Evolutionary conservation across 2,888 invertebrate genomes (phyloP).

Genomic region (Xestia sexstrigata): DNA sequence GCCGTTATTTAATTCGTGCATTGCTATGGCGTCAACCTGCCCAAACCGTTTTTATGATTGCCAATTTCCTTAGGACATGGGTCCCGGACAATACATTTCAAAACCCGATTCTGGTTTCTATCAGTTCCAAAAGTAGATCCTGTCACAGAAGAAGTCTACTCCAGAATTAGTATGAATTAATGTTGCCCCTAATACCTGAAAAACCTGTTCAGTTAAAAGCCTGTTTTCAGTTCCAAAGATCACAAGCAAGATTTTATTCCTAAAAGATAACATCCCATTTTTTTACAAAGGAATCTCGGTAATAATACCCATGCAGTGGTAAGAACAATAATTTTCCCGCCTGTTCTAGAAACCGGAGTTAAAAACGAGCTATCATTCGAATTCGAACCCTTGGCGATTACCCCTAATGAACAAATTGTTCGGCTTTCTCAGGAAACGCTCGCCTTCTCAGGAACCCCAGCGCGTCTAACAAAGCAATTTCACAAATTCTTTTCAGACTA

Average conservation of each 20-base stretch:
- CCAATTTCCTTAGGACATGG: too few species aligned
- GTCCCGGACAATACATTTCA: neutral
- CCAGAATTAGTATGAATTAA: neutral
- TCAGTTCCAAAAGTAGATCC: neutral
- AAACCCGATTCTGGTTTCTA: neutral
- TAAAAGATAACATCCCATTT: slow-evolving; percentile 3
- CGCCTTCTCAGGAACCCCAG: slow-evolving; percentile 50
- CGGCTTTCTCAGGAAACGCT: slow-evolving; percentile 55
- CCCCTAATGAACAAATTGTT: slow-evolving; percentile 56
- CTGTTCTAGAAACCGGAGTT: slow-evolving; percentile 47
- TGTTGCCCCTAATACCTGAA: too few species aligned
- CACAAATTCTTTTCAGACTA: slow-evolving; percentile 74
- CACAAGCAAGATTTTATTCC: neutral
- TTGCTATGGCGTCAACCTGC: slow-evolving; percentile 39
- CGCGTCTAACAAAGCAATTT: slow-evolving; percentile 72
- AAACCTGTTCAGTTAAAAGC: slow-evolving; percentile 3
- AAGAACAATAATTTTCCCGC: slow-evolving; percentile 58
- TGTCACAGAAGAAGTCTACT: neutral
- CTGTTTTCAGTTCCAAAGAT: slow-evolving; percentile 14
- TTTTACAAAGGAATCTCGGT: neutral
- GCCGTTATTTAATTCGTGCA: neutral
- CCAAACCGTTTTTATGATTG: neutral
- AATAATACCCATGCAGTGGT: slow-evolving; percentile 11
- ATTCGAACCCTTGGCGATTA: slow-evolving; percentile 51
- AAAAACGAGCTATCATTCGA: slow-evolving; percentile 42